Percentiles rank a stretch among this genome's conserved stretches.
Conservation (phyloP, 1,140 invertebrate species). For the Maniola jurtina region DNA sequence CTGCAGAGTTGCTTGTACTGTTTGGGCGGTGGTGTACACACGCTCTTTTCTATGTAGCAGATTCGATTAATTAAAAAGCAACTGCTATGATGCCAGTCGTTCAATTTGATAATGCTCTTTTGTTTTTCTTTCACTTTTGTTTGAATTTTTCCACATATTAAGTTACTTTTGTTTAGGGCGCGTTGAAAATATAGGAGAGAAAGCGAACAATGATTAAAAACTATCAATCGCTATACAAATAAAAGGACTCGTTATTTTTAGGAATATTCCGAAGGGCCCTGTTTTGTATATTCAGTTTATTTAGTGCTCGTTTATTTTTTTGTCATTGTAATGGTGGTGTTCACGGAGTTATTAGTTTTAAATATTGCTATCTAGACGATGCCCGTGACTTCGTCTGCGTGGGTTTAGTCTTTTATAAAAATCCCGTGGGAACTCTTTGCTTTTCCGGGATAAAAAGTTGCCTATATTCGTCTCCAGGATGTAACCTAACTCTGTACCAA, state of each 20-base stretch:
- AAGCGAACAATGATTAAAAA: conserved; percentile 4
- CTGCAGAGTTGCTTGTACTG: too few relatives aligned
- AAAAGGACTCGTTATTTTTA: conserved; percentile 9
- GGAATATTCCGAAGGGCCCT: not conserved
- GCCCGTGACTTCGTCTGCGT: too few relatives aligned
- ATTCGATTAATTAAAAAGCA: conserved; percentile 16
- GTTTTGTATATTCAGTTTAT: not conserved
- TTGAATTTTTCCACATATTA: conserved; percentile 13
- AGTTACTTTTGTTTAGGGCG: conserved; percentile 7
- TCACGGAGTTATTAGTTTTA: too few relatives aligned
- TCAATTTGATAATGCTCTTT: conserved; percentile 16
- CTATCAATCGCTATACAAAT: not conserved
- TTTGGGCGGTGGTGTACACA: not conserved
- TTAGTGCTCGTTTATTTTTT: not conserved
- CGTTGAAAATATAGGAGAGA: not conserved
- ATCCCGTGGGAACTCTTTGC: too few relatives aligned
- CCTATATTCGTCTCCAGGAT: too few relatives aligned
- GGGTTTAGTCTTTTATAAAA: too few relatives aligned
- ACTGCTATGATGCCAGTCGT: conserved; percentile 16
- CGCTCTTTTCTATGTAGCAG: conserved; percentile 9
- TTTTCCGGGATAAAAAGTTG: too few relatives aligned
- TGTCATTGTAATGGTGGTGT: not conserved
- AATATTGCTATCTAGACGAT: too few relatives aligned
- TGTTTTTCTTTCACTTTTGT: conserved; percentile 14
- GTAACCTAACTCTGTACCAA: too few relatives aligned